Percentiles rank a stretch among this genome's conserved stretches.
These are phyloP conservation scores for Vollenhovia emeryi DNA, from an alignment of 1,140 invertebrate species.

Conservation along the genomic window DNA sequence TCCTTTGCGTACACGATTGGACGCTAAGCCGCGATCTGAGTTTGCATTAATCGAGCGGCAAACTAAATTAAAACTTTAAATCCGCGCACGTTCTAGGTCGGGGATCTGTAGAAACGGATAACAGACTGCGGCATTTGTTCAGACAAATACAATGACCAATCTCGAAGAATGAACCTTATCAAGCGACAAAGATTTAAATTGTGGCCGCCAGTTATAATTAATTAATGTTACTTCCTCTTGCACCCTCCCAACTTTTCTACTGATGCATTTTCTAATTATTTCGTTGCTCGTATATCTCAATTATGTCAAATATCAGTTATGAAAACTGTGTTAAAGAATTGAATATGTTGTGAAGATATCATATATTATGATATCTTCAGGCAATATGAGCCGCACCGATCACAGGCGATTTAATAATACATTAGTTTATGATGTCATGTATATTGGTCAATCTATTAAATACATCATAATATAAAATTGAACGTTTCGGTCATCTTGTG, in stretches of 20 bases:
- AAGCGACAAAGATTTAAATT: not conserved
- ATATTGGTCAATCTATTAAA: too few species aligned
- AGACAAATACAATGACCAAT: conserved; percentile 7
- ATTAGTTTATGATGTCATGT: too few species aligned
- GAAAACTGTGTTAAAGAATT: too few species aligned
- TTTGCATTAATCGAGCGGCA: conserved; percentile 24
- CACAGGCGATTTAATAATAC: too few species aligned
- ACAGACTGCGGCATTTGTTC: not conserved
- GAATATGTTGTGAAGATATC: too few species aligned
- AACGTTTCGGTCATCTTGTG: too few species aligned
- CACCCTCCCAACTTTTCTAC: not conserved
- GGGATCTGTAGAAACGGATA: not conserved
- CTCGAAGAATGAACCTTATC: not conserved
- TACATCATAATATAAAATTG: too few species aligned
- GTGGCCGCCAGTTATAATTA: not conserved
- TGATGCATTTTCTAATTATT: not conserved
- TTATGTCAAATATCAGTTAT: too few species aligned
- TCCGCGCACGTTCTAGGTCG: not conserved
- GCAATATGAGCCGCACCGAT: too few species aligned
- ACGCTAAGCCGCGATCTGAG: conserved; percentile 13
- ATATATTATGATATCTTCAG: too few species aligned
- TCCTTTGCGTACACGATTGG: conserved; percentile 30
- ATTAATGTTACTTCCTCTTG: not conserved
- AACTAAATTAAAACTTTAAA: conserved; percentile 56
- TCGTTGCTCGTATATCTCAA: not conserved